Percentiles rank a stretch among this genome's conserved stretches.
phyloP scores from a whole-genome alignment of 1,140 invertebrate species.

The Drosophila nasuta region DNA sequence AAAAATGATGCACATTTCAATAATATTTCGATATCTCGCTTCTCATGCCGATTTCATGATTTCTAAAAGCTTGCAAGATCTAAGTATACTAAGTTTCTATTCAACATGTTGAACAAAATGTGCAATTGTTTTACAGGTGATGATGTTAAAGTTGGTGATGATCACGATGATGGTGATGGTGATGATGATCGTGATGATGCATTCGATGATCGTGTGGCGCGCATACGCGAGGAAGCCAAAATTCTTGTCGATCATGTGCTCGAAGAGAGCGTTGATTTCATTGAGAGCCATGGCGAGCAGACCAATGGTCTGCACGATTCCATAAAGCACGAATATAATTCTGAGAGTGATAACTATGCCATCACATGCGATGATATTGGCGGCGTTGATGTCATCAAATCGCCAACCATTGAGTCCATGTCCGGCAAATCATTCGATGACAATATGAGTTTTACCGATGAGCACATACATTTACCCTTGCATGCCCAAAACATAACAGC shows the following conservation, averaged over 20 bases:
- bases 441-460: slow-evolving; percentile 83
- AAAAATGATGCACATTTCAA: slow-evolving; percentile 51
- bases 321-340: slow-evolving; percentile 77
- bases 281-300: slow-evolving; percentile 74
- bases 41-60: slow-evolving; percentile 61
- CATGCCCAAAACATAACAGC: slow-evolving; percentile 59
- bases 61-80: slow-evolving; percentile 55
- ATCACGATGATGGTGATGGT: slow-evolving; percentile 71
- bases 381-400: slow-evolving; percentile 84
- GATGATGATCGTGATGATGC: slow-evolving; percentile 52
- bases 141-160: slow-evolving; percentile 73
- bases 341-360: slow-evolving; percentile 84
- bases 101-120: slow-evolving; percentile 65
- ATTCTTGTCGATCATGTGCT: slow-evolving; percentile 83
- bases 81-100: slow-evolving; percentile 66
- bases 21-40: slow-evolving; percentile 41
- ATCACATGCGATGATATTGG: slow-evolving; percentile 84
- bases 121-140: slow-evolving; percentile 81
- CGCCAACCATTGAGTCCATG: slow-evolving; percentile 84
- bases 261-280: slow-evolving; percentile 80
- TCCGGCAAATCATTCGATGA: slow-evolving; percentile 85
- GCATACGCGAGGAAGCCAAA: slow-evolving; percentile 78
- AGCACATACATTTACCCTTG: slow-evolving; percentile 74
- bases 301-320: slow-evolving; percentile 62
- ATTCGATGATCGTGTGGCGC: slow-evolving; percentile 64